phyloP scores from a whole-genome alignment of 2,113 vertebrate genomes.

The Bufo gargarizans region DNA sequence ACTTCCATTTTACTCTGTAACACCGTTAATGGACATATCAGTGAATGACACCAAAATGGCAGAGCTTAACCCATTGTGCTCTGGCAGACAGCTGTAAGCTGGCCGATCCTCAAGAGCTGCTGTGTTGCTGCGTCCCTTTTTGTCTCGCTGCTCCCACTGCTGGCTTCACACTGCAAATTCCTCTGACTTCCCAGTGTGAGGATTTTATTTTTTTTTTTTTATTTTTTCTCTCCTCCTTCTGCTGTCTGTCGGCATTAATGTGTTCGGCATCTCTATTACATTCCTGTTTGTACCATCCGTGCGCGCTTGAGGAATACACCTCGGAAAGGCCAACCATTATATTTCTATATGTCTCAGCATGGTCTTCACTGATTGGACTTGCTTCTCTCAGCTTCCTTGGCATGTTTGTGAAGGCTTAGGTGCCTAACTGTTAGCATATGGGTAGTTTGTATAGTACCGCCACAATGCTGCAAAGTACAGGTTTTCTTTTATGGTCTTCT shows the following conservation, averaged over 20 bases:
- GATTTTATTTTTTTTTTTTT: background rate
- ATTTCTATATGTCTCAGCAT: background rate
- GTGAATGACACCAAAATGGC: slow-evolving; percentile 92
- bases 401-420: too few species aligned
- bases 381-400: too few species aligned
- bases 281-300: background rate
- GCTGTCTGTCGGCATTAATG: background rate
- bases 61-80: slow-evolving; percentile 86
- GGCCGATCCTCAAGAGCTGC: slow-evolving; percentile 46
- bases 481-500: too few species aligned
- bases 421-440: background rate
- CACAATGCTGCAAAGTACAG: background rate
- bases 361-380: background rate
- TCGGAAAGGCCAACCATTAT: background rate
- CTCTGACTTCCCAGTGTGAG: slow-evolving; percentile 16
- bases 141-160: slow-evolving; percentile 49
- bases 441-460: background rate
- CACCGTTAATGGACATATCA: slow-evolving; percentile 87
- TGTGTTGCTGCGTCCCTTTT: slow-evolving; percentile 48
- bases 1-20: slow-evolving; percentile 94
- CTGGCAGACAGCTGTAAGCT: slow-evolving; percentile 59
- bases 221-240: background rate
- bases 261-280: background rate
- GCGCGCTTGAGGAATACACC: background rate
- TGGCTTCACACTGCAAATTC: slow-evolving; percentile 50